Percentiles rank a stretch among this genome's conserved stretches.
Conservation (phyloP, 2,888 invertebrate species). For the Arge pagana region DNA sequence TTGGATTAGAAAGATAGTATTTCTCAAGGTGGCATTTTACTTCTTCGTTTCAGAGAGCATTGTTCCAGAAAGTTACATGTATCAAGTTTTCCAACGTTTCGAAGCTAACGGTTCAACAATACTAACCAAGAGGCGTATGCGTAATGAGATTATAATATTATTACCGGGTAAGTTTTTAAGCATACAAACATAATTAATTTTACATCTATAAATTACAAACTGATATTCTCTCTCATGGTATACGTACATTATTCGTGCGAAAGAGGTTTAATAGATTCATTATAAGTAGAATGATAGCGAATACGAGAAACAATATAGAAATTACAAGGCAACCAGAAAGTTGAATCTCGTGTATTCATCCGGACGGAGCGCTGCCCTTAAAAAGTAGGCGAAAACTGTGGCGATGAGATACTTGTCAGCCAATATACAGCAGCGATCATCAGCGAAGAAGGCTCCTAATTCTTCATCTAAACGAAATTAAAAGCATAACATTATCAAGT, state of each 20-base stretch:
- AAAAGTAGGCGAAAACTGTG: constrained; percentile 64
- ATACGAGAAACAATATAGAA: constrained; percentile 24
- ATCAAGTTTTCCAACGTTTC: too few species aligned
- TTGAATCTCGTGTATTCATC: constrained; percentile 60
- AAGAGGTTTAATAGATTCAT: too few species aligned
- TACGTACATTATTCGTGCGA: too few species aligned
- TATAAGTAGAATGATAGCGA: neutral
- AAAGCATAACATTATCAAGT: constrained; percentile 33
- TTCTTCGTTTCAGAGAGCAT: too few species aligned
- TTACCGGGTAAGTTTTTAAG: too few species aligned
- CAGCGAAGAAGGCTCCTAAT: constrained; percentile 57
- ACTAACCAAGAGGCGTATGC: too few species aligned
- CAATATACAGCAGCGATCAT: constrained; percentile 59
- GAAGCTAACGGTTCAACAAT: too few species aligned
- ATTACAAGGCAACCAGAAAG: constrained; percentile 65
- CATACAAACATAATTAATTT: neutral
- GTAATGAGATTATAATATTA: too few species aligned
- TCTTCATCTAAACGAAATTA: constrained; percentile 47
- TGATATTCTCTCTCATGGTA: too few species aligned
- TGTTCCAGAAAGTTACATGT: too few species aligned
- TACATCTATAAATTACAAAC: neutral
- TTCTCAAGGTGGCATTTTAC: too few species aligned
- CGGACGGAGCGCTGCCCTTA: constrained; percentile 58
- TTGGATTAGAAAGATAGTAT: too few species aligned
- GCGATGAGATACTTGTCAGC: constrained; percentile 65